Evolutionary conservation across 1,140 invertebrate species (phyloP).

Genomic region (Dysdera silvatica): DNA sequence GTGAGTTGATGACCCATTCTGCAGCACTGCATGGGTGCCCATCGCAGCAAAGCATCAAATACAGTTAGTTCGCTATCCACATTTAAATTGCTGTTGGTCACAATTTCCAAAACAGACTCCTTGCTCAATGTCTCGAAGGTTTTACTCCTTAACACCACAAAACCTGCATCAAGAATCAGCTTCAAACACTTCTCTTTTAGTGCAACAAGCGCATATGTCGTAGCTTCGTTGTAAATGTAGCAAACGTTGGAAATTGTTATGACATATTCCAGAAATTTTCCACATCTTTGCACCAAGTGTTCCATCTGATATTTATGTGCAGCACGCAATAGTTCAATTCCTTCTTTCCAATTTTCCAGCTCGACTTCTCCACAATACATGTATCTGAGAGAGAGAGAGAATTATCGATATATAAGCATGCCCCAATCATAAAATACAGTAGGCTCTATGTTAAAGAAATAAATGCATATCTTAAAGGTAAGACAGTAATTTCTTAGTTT

Average conservation of each 20-base stretch:
- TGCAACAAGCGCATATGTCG: background rate
- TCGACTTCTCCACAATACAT: conserved; percentile 11
- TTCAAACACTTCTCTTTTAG: conserved; percentile 12
- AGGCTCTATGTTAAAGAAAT: no score
- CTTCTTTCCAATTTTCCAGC: conserved; percentile 13
- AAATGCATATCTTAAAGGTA: no score
- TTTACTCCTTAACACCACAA: conserved; percentile 6
- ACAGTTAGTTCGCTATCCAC: conserved; percentile 14
- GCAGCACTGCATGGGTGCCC: conserved; percentile 15
- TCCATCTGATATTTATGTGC: conserved; percentile 9
- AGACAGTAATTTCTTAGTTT: no score
- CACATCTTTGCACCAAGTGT: conserved; percentile 16
- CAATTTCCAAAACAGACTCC: conserved; percentile 10
- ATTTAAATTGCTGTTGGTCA: conserved; percentile 3
- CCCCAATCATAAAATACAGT: no score
- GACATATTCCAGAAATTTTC: conserved; percentile 15
- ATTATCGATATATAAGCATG: no score
- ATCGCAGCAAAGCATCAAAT: conserved; percentile 10
- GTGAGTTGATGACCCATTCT: background rate
- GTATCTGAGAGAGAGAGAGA: conserved; percentile 1
- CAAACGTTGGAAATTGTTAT: conserved; percentile 14
- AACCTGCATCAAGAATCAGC: conserved; percentile 18
- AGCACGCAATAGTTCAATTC: conserved; percentile 1
- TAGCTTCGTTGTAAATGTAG: conserved; percentile 15
- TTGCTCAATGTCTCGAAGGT: conserved; percentile 16